Conservation (phyloP, 2,113 vertebrate genomes). For the Tringa solitaria region DNA sequence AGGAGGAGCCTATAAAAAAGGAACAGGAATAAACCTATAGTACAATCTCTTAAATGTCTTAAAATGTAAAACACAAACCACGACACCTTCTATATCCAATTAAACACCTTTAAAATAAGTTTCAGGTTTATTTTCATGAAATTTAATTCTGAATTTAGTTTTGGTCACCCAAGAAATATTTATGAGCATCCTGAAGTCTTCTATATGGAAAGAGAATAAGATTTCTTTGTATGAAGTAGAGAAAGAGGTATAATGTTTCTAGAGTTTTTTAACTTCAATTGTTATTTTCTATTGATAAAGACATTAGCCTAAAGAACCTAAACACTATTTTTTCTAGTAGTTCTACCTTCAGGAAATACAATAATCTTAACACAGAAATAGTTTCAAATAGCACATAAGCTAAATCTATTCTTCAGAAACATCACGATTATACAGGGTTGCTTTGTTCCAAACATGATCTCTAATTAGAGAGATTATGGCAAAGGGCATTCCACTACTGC, state of each 20-base stretch:
- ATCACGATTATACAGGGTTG: neutral
- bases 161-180: neutral
- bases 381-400: neutral
- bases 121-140: neutral
- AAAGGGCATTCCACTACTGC: neutral
- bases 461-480: neutral
- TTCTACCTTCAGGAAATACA: neutral
- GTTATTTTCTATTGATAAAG: neutral
- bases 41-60: neutral
- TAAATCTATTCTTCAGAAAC: neutral
- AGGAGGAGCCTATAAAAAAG: neutral
- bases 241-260: neutral
- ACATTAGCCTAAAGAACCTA: neutral
- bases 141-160: neutral
- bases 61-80: neutral
- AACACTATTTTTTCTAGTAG: neutral
- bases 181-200: neutral
- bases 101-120: neutral
- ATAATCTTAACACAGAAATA: neutral
- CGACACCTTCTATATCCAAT: neutral
- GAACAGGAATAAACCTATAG: neutral
- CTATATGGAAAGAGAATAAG: neutral
- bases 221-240: neutral
- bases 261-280: neutral
- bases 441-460: neutral